Evolutionary conservation across 2,113 vertebrate species (phyloP), one percentile per base, ranked within the genome.

Genomic region (Callocephalon fimbriatum): DNA sequence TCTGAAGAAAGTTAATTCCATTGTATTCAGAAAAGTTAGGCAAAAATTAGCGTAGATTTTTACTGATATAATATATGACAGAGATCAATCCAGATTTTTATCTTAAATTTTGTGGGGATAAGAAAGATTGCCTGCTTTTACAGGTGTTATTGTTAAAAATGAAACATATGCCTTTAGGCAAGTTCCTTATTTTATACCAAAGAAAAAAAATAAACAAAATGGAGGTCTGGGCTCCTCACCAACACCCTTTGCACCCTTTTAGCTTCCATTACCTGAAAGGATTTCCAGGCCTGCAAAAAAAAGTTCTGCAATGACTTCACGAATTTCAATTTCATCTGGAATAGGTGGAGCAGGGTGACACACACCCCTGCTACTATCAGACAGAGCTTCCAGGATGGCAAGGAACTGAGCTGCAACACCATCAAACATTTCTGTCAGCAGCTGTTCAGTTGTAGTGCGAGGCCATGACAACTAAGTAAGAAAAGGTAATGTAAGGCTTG

Each of bases 251-350:
- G 29, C 19, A 51, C 6, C 59, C 32, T 15, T 90, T 89, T 61
- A 48, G 12, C 15, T 77, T 91, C 83, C 38, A 32, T 97, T 98
- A 99, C 99, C 98, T 96, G 99, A 97, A 82, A 99, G 95, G 77
- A 99, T 98, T 95, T 99, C 98, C 72, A 98, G 92, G 62, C 99
- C 99, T 90, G 99, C 98, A 75, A 98, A 97, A 80, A 99, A 98
- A 31, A 99, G 98, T 70, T 99, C 99, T 42, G 98, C 92, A 90
- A 98, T 92, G 53, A 99, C 99, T 31, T 98, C 98, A 56, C 90
- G 92, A 38, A 98, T 38, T 95, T 99, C 98, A 7, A 45, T 50
- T 90, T 99, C 98, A 29, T 99, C 98, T 11, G 98, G 98, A 68
- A 85, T 22, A 45, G 97, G 37, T 37, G 98, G 95, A 27, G 96